These are phyloP conservation scores for Ambastaia sidthimunki DNA, from an alignment of 2,797 vertebrate genomes.

Conservation along the genomic window DNA sequence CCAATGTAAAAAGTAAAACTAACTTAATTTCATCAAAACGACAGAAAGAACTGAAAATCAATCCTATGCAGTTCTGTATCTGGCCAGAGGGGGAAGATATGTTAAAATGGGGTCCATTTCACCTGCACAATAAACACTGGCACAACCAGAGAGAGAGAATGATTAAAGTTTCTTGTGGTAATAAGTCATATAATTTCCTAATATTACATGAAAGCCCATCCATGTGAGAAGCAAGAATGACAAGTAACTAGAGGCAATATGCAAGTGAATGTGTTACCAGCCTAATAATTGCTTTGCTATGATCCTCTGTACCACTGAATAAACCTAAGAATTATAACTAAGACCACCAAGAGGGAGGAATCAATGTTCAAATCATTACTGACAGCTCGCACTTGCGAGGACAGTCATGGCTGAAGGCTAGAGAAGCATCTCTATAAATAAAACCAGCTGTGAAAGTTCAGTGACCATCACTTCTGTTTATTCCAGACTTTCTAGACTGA, in stretches of 20 bases:
- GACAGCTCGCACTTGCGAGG: not conserved
- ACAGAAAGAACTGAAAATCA: no score
- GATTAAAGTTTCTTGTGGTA: no score
- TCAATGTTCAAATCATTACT: conserved; percentile 9
- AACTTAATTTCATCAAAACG: no score
- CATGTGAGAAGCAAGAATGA: not conserved
- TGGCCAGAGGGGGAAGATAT: no score
- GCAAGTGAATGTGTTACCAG: not conserved
- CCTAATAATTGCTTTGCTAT: not conserved
- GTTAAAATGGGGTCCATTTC: no score
- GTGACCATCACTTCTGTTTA: not conserved
- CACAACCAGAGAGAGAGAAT: no score
- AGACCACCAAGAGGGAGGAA: not conserved
- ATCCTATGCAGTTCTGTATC: no score
- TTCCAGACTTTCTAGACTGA: not conserved
- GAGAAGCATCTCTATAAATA: conserved; percentile 11
- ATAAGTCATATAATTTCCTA: not conserved
- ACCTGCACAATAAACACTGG: no score
- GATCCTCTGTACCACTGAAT: not conserved
- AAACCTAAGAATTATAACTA: not conserved
- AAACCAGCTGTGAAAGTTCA: not conserved
- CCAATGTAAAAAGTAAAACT: no score
- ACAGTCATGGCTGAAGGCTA: not conserved
- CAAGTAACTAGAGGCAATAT: not conserved
- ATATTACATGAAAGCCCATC: not conserved